phyloP scores from a whole-genome alignment of 2,888 invertebrate species.

The Sphecodes monilicornis region DNA sequence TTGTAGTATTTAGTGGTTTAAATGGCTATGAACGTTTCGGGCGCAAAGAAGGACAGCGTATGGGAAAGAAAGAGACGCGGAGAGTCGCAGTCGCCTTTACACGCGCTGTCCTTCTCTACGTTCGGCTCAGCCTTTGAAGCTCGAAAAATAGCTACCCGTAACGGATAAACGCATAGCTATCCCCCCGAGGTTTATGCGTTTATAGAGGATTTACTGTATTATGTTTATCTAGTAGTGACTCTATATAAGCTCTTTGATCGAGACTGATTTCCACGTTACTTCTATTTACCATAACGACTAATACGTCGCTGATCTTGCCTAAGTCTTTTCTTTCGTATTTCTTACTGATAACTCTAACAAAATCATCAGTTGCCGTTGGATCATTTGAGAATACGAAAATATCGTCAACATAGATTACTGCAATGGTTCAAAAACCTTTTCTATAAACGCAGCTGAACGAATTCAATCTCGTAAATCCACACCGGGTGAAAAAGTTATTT shows the following conservation, averaged over 20 bases:
- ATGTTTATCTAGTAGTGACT: not conserved
- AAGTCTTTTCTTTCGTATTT: constrained; percentile 12
- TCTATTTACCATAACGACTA: constrained; percentile 19
- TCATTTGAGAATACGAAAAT: constrained; percentile 12
- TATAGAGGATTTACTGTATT: no score
- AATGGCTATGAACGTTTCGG: no score
- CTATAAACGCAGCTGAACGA: constrained; percentile 21
- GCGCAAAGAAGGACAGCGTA: no score
- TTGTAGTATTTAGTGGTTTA: no score
- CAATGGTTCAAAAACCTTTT: not conserved
- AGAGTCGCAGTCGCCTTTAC: no score
- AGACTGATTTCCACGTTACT: not conserved
- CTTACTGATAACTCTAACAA: not conserved
- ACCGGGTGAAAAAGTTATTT: not conserved
- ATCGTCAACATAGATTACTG: constrained; percentile 8
- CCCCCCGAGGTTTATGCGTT: no score
- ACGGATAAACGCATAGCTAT: no score
- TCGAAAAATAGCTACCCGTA: no score
- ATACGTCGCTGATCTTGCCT: constrained; percentile 11
- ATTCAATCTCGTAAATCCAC: constrained; percentile 3
- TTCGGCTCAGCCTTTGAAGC: no score
- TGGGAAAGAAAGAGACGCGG: no score
- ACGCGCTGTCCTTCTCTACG: no score
- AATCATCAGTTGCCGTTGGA: not conserved
- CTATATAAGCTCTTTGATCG: not conserved